Percentiles rank a stretch among this genome's conserved stretches.
Conservation (phyloP, 2,113 vertebrate species). For the Sterna hirundo region DNA sequence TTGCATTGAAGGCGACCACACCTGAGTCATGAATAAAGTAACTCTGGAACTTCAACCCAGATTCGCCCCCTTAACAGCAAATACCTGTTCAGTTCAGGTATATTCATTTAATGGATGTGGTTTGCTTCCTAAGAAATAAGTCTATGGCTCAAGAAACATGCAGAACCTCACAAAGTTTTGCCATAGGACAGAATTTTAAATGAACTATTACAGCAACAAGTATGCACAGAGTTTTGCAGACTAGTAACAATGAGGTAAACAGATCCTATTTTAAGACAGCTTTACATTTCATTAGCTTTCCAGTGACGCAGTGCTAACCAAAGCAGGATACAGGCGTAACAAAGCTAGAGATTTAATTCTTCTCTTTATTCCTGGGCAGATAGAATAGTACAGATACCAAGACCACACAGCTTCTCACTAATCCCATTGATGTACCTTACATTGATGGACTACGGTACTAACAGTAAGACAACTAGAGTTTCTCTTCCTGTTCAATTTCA, state of each 20-base stretch:
- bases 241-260: not conserved
- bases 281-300: not conserved
- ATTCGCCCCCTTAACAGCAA: accelerated
- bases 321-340: not conserved
- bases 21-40: not conserved
- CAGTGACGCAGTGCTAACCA: not conserved
- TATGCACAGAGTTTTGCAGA: not conserved
- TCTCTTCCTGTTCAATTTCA: not conserved
- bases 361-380: not conserved
- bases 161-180: not conserved
- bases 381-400: not conserved
- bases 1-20: not conserved
- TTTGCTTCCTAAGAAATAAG: not conserved
- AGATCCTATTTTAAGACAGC: not conserved
- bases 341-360: not conserved
- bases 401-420: not conserved
- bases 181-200: not conserved
- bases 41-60: not conserved
- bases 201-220: not conserved
- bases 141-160: not conserved
- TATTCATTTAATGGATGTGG: not conserved
- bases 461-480: not conserved
- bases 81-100: not conserved
- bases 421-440: not conserved
- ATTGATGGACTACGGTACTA: not conserved